phyloP scores from a whole-genome alignment of 1,140 invertebrate species.

The Cotesia vestalis region DNA sequence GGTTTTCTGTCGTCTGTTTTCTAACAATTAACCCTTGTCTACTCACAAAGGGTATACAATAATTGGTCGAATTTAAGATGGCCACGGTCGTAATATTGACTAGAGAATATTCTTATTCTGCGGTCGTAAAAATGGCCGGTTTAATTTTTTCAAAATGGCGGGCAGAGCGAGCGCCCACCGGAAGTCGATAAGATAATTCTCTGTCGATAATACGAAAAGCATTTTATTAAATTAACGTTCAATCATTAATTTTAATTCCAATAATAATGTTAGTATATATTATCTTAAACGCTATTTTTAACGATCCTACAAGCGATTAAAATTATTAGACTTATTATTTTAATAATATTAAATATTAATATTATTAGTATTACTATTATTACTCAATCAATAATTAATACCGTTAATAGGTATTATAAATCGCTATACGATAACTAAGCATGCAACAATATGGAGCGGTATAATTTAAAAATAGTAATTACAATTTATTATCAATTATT shows the following conservation, averaged over 20 bases:
- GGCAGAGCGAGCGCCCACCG: too few species aligned
- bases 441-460: constrained; percentile 63
- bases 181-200: too few species aligned
- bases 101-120: not conserved
- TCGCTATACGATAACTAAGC: constrained; percentile 60
- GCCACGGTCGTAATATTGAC: constrained; percentile 12
- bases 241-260: constrained; percentile 4
- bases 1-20: not conserved
- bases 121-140: not conserved
- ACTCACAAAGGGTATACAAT: constrained; percentile 32
- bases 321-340: constrained; percentile 13
- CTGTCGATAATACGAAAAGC: too few species aligned
- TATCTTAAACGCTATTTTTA: constrained; percentile 8
- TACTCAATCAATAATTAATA: constrained; percentile 23
- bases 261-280: constrained; percentile 37
- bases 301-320: constrained; percentile 25
- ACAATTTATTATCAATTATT: constrained; percentile 46
- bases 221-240: too few species aligned
- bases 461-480: constrained; percentile 60
- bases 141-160: too few species aligned
- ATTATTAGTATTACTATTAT: constrained; percentile 15
- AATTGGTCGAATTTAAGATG: constrained; percentile 25
- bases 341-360: constrained; percentile 12
- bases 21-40: not conserved
- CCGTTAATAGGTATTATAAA: constrained; percentile 36